Percentiles rank a stretch among this genome's conserved stretches.
phyloP scores from a whole-genome alignment of 2,797 vertebrate species.

The Australoheros facetus region DNA sequence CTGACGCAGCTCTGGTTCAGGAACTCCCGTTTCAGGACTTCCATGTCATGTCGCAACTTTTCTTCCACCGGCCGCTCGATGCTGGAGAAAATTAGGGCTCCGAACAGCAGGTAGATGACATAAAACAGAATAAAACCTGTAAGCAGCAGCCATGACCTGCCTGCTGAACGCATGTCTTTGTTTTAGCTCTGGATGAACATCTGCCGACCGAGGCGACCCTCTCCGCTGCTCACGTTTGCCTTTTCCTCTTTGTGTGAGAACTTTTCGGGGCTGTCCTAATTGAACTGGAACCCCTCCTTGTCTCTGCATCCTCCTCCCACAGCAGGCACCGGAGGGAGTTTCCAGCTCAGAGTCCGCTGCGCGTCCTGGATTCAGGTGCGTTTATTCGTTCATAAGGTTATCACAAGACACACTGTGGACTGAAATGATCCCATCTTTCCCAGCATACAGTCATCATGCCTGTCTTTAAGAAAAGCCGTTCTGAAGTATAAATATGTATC shows the following conservation, averaged over 20 bases:
- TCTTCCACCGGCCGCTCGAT: conserved; percentile 88
- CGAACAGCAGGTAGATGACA: conserved; percentile 84
- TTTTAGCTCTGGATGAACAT: not conserved
- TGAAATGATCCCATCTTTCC: not conserved
- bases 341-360: not conserved
- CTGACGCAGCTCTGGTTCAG: conserved; percentile 84
- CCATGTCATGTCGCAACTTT: conserved; percentile 78
- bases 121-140: conserved; percentile 79
- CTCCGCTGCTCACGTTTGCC: not conserved
- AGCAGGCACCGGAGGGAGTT: conserved; percentile 35
- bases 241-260: conserved; percentile 2
- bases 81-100: conserved; percentile 86
- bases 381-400: not conserved
- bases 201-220: not conserved
- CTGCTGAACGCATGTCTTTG: conserved; percentile 63
- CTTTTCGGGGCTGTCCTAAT: conserved; percentile 42
- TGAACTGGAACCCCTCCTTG: conserved; percentile 69
- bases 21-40: conserved; percentile 79
- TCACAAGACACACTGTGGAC: not conserved
- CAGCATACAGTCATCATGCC: rapidly evolving
- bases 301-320: conserved; percentile 67
- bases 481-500: not conserved
- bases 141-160: conserved; percentile 81
- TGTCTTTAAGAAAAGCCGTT: not conserved
- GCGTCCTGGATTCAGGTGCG: conserved; percentile 5